Percentiles rank a stretch among this genome's conserved stretches.
These are phyloP conservation scores for Hippocampus barbouri DNA, from an alignment of 2,113 vertebrate species.

Conservation along the genomic window DNA sequence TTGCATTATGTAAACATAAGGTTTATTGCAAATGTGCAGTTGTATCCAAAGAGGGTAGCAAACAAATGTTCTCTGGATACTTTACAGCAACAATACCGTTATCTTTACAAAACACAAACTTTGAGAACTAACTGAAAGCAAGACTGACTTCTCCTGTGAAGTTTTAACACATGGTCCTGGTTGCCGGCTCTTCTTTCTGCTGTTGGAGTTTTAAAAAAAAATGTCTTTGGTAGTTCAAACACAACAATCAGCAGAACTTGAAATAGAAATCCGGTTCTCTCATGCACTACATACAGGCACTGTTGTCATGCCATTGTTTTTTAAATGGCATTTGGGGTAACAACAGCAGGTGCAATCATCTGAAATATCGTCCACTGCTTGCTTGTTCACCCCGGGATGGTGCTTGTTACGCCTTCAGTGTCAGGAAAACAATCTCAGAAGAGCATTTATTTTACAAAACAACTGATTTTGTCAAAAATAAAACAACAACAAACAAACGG, in stretches of 20 bases:
- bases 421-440: constrained; percentile 45
- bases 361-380: constrained; percentile 29
- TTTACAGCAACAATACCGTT: constrained; percentile 71
- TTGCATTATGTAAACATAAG: constrained; percentile 73
- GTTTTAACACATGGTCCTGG: constrained; percentile 70
- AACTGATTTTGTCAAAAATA: constrained; percentile 60
- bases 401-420: constrained; percentile 27
- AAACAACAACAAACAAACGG: constrained; percentile 41
- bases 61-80: constrained; percentile 66
- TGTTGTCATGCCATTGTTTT: constrained; percentile 64
- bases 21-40: constrained; percentile 81
- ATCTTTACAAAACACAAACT: constrained; percentile 58
- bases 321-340: constrained; percentile 49
- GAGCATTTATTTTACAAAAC: constrained; percentile 42
- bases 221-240: constrained; percentile 73
- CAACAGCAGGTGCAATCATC: constrained; percentile 1
- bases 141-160: constrained; percentile 66
- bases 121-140: constrained; percentile 42
- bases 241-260: constrained; percentile 50
- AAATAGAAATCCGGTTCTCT: constrained; percentile 50
- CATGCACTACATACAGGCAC: constrained; percentile 63
- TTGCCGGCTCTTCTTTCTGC: constrained; percentile 39
- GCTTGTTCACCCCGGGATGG: constrained; percentile 31
- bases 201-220: constrained; percentile 33
- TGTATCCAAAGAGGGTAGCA: constrained; percentile 71